These are phyloP conservation scores for Lacerta agilis DNA, from an alignment of 2,797 vertebrate genomes.

Conservation along the genomic window DNA sequence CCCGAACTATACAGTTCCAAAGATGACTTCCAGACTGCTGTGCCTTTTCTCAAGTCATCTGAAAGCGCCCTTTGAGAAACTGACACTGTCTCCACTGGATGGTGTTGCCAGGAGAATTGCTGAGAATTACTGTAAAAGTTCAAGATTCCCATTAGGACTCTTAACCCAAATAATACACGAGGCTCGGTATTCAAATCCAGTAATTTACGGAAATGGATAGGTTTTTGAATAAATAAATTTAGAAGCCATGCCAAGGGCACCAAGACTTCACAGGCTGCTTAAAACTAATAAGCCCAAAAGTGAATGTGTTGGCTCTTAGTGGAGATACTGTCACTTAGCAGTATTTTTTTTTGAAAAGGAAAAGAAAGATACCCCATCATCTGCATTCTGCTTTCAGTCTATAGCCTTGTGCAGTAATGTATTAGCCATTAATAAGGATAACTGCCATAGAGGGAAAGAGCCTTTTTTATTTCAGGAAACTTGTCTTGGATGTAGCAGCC, in stretches of 20 bases:
- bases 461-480: constrained; percentile 10
- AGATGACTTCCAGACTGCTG: background rate
- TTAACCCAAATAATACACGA: constrained; percentile 8
- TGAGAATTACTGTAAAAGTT: constrained; percentile 6
- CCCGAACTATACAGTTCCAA: background rate
- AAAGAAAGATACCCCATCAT: constrained; percentile 15
- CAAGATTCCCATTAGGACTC: background rate
- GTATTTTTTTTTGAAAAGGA: background rate
- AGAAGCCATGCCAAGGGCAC: background rate
- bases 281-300: constrained; percentile 15
- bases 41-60: background rate
- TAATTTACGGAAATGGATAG: background rate
- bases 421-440: constrained; percentile 29
- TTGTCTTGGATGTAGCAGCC: background rate
- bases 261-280: background rate
- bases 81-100: background rate
- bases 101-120: background rate
- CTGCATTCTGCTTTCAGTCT: background rate
- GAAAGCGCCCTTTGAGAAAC: background rate
- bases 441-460: background rate
- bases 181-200: background rate
- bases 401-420: background rate
- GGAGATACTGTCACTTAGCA: background rate
- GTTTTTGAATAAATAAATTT: background rate
- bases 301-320: background rate